Evolutionary conservation across 2,888 invertebrate species (phyloP), one percentile per base, ranked within the genome.

Genomic region (Andrena dorsata): DNA sequence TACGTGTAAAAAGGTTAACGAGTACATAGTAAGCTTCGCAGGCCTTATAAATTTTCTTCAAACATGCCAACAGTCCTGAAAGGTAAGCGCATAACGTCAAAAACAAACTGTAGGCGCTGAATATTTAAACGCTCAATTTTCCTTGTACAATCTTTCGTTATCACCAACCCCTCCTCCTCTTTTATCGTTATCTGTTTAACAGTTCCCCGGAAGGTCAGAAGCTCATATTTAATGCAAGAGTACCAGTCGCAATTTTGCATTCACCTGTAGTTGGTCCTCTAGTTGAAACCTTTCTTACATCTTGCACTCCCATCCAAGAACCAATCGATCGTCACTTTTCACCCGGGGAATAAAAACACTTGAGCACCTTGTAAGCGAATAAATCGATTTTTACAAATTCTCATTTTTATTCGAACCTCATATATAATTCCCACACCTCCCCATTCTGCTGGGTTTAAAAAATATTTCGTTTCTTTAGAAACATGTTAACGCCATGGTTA

Each of bases 181-280:
- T 28, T 66, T 61, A 71, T 66, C 64, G 0, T 28, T 8, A n/a
- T n/a, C 4, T 8, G 10, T 41, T 16, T 41, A 41, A 41, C 16
- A 41, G 16, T 41, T 41, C 41, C 5, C 13, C 16, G 41, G 41
- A 64, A 71, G 79, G 70, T 61, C 71, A 16, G n/a, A 2, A 5
- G 6, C 20, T 2, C 20, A 13, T 78, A 71, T 30, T 65, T 65
- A 78, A 16, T 51, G 26, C 0, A 0, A 1, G n/a, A 13, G 0
- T 26, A 0, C 32, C 10, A 20, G n/a, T 3, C 2, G 3, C 6
- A n/a, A 13, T 4, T 6, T 6, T 7, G 1, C 30, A 53, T 23
- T 32, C 10, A 6, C 30, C 13, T 2, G 30, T 16, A 41, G 10
- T 2, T 16, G 0, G 1, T 20, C 30, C 2, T 60, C 4, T 13